A percentile compares a stretch with the other conserved stretches of the same genome.
phyloP scores from a whole-genome alignment of 2,888 invertebrate species.

The Oscheius myriophilus region DNA sequence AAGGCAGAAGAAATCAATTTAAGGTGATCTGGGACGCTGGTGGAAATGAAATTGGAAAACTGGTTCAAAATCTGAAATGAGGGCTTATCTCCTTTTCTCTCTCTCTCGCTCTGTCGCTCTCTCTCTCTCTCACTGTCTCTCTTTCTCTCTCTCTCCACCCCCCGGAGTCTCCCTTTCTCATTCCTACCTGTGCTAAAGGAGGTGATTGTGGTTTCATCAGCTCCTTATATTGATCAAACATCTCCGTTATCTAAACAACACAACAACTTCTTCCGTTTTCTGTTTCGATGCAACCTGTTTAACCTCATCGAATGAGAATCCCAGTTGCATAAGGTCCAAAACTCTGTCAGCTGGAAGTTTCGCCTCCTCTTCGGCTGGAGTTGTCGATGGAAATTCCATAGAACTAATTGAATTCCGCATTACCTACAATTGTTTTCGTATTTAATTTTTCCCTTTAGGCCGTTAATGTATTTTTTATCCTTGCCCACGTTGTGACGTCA shows the following conservation, averaged over 20 bases:
- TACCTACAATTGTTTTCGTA: background rate
- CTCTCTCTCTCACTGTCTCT: background rate
- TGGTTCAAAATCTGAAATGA: constrained; percentile 36
- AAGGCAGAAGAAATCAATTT: constrained; percentile 45
- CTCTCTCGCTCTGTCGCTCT: background rate
- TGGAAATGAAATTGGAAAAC: constrained; percentile 47
- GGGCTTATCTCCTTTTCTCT: background rate
- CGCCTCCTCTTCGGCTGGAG: constrained; percentile 36
- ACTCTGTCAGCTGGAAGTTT: constrained; percentile 50
- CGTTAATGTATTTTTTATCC: too few species aligned
- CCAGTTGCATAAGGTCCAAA: constrained; percentile 50
- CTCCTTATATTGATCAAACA: constrained; percentile 46
- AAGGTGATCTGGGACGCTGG: constrained; percentile 39
- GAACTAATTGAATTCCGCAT: constrained; percentile 2
- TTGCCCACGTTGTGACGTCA: too few species aligned
- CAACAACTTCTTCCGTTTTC: background rate
- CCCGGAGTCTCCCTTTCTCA: background rate
- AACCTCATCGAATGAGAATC: constrained; percentile 53
- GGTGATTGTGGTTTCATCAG: constrained; percentile 33
- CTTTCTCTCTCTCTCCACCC: too few species aligned
- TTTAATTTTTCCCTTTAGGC: too few species aligned
- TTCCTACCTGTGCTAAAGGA: constrained; percentile 30
- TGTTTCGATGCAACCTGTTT: constrained; percentile 32
- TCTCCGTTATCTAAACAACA: constrained; percentile 31
- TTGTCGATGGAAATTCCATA: constrained; percentile 21